A percentile compares a stretch with the other conserved stretches of the same genome.
Evolutionary conservation across 2,113 vertebrate genomes (phyloP).

Genomic region (Peucedramus taeniatus): DNA sequence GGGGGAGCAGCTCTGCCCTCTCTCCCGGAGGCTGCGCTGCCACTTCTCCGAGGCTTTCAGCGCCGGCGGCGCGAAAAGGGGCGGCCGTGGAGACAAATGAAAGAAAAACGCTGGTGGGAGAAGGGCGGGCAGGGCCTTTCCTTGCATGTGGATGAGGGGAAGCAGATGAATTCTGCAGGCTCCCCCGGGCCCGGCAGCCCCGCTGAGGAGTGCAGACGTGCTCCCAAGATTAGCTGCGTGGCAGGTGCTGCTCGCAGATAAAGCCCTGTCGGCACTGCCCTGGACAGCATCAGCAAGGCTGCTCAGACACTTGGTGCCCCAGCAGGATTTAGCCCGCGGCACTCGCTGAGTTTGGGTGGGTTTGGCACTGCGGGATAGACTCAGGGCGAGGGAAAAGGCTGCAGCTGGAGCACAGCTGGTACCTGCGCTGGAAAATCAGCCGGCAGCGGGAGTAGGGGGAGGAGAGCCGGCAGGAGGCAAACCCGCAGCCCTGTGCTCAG

Average conservation of each 20-base stretch:
- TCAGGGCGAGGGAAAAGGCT: background rate
- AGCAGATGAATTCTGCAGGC: background rate
- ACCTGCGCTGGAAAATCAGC: background rate
- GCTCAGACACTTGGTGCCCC: rapidly evolving
- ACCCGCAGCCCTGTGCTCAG: background rate
- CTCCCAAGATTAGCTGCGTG: background rate
- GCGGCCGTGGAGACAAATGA: background rate
- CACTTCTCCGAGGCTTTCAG: background rate
- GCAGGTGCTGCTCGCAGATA: background rate
- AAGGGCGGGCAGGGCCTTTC: background rate
- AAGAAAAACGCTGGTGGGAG: background rate
- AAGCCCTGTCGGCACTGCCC: background rate
- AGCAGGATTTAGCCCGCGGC: background rate
- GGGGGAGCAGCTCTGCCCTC: background rate
- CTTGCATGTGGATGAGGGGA: background rate
- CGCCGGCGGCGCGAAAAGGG: background rate
- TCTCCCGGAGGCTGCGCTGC: background rate
- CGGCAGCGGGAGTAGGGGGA: background rate
- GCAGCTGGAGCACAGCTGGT: background rate
- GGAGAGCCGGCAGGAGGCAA: background rate
- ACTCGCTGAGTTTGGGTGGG: rapidly evolving
- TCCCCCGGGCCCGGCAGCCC: background rate
- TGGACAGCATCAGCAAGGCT: background rate
- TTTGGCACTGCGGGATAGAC: rapidly evolving
- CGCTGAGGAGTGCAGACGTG: background rate